Conservation (phyloP, 2,888 invertebrate genomes). For the Amblyjoppa proteus region DNA sequence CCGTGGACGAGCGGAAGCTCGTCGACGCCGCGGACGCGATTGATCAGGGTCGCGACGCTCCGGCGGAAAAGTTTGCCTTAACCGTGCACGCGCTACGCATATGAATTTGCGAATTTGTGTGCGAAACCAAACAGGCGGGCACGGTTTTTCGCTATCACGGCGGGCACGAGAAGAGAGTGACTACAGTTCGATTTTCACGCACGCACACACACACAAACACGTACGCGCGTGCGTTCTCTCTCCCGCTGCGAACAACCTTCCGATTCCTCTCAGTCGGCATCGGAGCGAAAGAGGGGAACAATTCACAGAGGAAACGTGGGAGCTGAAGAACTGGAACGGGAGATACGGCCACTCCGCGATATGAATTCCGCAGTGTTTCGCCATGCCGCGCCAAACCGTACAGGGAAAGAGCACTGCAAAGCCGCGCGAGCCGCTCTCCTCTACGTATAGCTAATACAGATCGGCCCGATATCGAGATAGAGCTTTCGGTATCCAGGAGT, state of each 20-base stretch:
- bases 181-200: neutral
- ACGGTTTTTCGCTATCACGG: neutral
- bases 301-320: neutral
- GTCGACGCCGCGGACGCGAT: conserved; percentile 65
- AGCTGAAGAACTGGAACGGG: conserved; percentile 43
- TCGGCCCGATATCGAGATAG: conserved; percentile 70
- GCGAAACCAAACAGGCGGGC: neutral
- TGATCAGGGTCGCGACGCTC: conserved; percentile 66
- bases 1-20: neutral
- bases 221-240: neutral
- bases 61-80: conserved; percentile 7
- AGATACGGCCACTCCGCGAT: conserved; percentile 70
- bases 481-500: conserved; percentile 63
- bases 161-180: neutral
- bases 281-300: conserved; percentile 14
- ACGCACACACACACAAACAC: no score
- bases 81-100: neutral
- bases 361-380: conserved; percentile 78
- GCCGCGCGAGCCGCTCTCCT: neutral
- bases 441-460: conserved; percentile 64
- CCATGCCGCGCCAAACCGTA: conserved; percentile 53
- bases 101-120: neutral
- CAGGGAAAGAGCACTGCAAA: conserved; percentile 25
- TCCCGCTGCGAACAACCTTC: neutral
- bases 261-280: conserved; percentile 3